phyloP scores from a whole-genome alignment of 2,888 invertebrate genomes.

The Dryobota labecula region DNA sequence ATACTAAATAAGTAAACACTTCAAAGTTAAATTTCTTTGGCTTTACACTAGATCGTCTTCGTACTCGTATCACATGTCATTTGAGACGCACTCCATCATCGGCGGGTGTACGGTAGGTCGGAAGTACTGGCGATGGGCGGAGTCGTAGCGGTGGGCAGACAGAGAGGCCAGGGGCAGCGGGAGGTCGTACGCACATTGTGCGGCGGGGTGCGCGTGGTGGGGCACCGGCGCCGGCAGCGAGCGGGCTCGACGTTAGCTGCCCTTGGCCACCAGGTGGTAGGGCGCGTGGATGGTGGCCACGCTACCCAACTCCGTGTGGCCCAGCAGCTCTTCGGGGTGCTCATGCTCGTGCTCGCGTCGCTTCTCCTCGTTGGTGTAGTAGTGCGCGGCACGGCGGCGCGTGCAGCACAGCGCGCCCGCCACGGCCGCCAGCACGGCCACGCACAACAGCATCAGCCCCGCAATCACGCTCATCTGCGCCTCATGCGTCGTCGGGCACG shows the following conservation, averaged over 20 bases:
- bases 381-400: slow-evolving; percentile 93
- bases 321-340: slow-evolving; percentile 83
- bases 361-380: slow-evolving; percentile 95
- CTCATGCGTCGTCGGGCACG: slow-evolving; percentile 88
- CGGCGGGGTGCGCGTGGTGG: slow-evolving; percentile 52
- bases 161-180: slow-evolving; percentile 61
- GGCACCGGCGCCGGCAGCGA: slow-evolving; percentile 65
- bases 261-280: slow-evolving; percentile 78
- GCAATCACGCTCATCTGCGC: slow-evolving; percentile 90
- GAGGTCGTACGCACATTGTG: slow-evolving; percentile 66
- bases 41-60: slow-evolving; percentile 86
- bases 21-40: slow-evolving; percentile 68
- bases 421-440: slow-evolving; percentile 88
- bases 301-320: slow-evolving; percentile 79
- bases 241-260: slow-evolving; percentile 82
- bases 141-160: slow-evolving; percentile 65
- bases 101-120: slow-evolving; percentile 65
- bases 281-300: slow-evolving; percentile 86
- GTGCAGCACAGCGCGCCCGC: slow-evolving; percentile 92
- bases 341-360: slow-evolving; percentile 82
- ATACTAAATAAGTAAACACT: slow-evolving; percentile 45
- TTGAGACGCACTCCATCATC: slow-evolving; percentile 68
- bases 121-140: slow-evolving; percentile 72
- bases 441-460: slow-evolving; percentile 84
- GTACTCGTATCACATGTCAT: slow-evolving; percentile 85